Evolutionary conservation across 2,888 invertebrate genomes (phyloP), one percentile per base, ranked within the genome.

Genomic region (Drosophila gaucha): DNA sequence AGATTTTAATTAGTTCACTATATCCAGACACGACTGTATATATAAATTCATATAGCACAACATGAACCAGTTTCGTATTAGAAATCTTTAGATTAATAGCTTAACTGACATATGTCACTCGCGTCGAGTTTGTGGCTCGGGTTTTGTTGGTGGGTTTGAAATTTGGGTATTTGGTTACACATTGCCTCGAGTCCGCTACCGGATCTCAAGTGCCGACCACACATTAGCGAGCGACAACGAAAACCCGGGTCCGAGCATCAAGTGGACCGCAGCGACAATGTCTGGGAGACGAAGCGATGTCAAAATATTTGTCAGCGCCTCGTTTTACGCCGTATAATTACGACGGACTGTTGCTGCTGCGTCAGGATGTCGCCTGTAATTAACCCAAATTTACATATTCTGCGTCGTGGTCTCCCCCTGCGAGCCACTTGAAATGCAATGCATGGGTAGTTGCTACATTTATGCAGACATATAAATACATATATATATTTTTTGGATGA

Each of bases 301-400:
- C 84, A 88, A 71, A 84, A 88, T 84, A 84, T 84, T 84, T 88
- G 88, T 88, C 88, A 75, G 67, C 83, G 83, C 49, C 60, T 69
- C 84, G 50, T 80, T 75, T 82, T 82, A 77, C 77, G 74, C 52
- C 63, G 66, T 64, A 58, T 63, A 80, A 80, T 80, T 77, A 77
- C 39, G 80, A 38, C 64, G 66, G 44, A 33, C 59, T 41, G 39
- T 5, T 22, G 39, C 6, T 22, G 66, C 60, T 56, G 65, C 80
- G 86, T 80, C 80, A 74, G 80, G 71, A 77, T 80, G 80, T 80
- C 80, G 80, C 80, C 80, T 16, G 4, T 46, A 64, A 83, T 82
- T 72, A 77, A 70, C 63, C 64, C 57, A 50, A 67, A 74, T 73
- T 46, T 58, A 55, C 38, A 67, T 58, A 35, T 46, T 36, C 16